Evolutionary conservation across 2,888 invertebrate genomes (phyloP), one percentile per base, ranked within the genome.

Genomic region (Beris chalybata): DNA sequence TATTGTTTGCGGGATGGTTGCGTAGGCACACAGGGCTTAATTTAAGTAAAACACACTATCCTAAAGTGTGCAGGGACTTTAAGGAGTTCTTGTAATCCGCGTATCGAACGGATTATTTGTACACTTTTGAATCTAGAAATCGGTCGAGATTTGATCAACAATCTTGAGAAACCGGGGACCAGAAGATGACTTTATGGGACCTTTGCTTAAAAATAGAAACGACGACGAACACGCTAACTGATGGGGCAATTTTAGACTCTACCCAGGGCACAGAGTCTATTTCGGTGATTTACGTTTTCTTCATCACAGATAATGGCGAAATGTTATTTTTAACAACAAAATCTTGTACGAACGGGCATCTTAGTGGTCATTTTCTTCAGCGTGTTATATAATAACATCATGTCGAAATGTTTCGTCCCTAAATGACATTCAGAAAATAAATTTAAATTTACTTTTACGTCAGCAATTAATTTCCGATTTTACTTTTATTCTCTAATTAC

Each of bases 271-370:
- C 31, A 61, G 38, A 64, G 55, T 64, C 69, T 69, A 69, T 69
- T 69, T 69, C 67, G n/a, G 69, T 69, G 57, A 69, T 69, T 69
- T 69, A 67, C 69, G 69, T 67, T 67, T 65, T 67, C 43, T 56
- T 50, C 53, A 30, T 53, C 30, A 29, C 5, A 50, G 38, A 43
- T 38, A 50, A 61, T 61, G 52, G 38, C 29, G 11, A 50, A 50
- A 47, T 52, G 61, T 50, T 64, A 64, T 64, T 54, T 54, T 64
- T 54, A 64, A 54, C 64, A 44, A n/a, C 64, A 44, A 30, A 53
- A 64, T 64, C 54, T 29, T 44, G 64, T n/a, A 6, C 54, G 54
- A 38, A 22, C 22, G 22, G 38, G 4, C 7, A 11, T 22, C 53
- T 44, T 54, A 45, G 64, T 48, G 43, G 61, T 29, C 53, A 64